A percentile compares a stretch with the other conserved stretches of the same genome.
phyloP scores from a whole-genome alignment of 2,797 vertebrate species.

The Benthosema pterotum region DNA sequence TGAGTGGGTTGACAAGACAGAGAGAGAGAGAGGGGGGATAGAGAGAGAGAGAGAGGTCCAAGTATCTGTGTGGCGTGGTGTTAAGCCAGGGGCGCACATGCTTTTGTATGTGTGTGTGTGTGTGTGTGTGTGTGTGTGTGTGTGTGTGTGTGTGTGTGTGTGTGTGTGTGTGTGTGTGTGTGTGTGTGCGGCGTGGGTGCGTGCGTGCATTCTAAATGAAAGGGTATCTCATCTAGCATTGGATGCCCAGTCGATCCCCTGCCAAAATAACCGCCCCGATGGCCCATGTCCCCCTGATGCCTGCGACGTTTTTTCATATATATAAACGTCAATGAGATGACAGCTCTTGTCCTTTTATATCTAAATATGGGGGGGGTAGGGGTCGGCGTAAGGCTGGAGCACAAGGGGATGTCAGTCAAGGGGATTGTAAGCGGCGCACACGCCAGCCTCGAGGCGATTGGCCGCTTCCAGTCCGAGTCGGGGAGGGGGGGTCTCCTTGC shows the following conservation, averaged over 20 bases:
- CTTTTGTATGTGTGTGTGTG: background rate
- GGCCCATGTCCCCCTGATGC: conserved; percentile 56
- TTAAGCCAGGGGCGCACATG: conserved; percentile 31
- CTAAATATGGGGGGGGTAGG: conserved; percentile 74
- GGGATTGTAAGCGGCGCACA: conserved; percentile 40
- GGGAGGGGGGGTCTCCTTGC: no score
- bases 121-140: background rate
- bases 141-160: conserved; percentile 13
- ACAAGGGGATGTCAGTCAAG: conserved; percentile 61
- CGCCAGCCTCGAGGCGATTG: conserved; percentile 66
- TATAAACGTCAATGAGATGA: conserved; percentile 64
- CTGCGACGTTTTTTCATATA: conserved; percentile 37
- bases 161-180: conserved; percentile 23
- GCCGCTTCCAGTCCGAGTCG: conserved; percentile 40
- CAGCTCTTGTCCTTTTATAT: conserved; percentile 67
- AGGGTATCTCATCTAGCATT: conserved; percentile 50
- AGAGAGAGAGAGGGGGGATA: conserved; percentile 14
- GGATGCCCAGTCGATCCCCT: conserved; percentile 68
- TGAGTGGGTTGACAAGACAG: conserved; percentile 25
- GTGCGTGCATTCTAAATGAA: conserved; percentile 37
- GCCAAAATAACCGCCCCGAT: conserved; percentile 73
- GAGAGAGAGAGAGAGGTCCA: conserved; percentile 24
- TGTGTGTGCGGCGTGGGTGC: no score
- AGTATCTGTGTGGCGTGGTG: conserved; percentile 31
- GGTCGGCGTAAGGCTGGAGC: conserved; percentile 4